These are phyloP conservation scores for Drosophila athabasca DNA, from an alignment of 1,140 invertebrate genomes.

Conservation along the genomic window DNA sequence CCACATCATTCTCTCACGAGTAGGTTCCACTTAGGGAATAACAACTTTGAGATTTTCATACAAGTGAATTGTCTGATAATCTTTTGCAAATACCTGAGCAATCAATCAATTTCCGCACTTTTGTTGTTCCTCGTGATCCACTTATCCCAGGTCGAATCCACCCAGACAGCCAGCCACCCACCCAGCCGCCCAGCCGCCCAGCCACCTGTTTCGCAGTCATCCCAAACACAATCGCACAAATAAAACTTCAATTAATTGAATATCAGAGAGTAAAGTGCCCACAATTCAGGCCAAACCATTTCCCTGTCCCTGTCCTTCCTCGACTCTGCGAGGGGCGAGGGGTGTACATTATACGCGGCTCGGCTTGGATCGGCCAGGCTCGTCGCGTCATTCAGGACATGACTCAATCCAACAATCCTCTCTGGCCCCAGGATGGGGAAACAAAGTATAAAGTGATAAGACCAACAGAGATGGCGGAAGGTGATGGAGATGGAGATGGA, in stretches of 20 bases:
- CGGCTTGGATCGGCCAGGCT: constrained; percentile 12
- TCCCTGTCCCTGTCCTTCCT: constrained; percentile 2
- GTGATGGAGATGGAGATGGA: not conserved
- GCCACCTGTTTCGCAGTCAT: constrained; percentile 9
- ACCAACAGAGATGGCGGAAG: constrained; percentile 9
- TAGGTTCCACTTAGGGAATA: no score
- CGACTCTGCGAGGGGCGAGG: constrained; percentile 2
- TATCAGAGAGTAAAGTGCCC: constrained; percentile 56
- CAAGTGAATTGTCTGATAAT: constrained; percentile 14
- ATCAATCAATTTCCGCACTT: constrained; percentile 58
- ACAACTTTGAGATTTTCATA: no score
- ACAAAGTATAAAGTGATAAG: constrained; percentile 74
- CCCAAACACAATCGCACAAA: constrained; percentile 50
- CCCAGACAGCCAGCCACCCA: no score
- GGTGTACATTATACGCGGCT: constrained; percentile 34
- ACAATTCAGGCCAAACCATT: constrained; percentile 45
- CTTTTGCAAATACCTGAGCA: constrained; percentile 34
- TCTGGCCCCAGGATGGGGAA: constrained; percentile 31
- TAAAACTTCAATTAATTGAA: constrained; percentile 77
- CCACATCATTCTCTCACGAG: no score
- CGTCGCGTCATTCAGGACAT: constrained; percentile 43
- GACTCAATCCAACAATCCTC: constrained; percentile 58
- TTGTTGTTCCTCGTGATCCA: constrained; percentile 43
- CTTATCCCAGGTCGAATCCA: constrained; percentile 34
- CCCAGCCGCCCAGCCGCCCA: not conserved